These are phyloP conservation scores for Falcunculus frontatus DNA, from an alignment of 2,113 vertebrate genomes.

Conservation along the genomic window DNA sequence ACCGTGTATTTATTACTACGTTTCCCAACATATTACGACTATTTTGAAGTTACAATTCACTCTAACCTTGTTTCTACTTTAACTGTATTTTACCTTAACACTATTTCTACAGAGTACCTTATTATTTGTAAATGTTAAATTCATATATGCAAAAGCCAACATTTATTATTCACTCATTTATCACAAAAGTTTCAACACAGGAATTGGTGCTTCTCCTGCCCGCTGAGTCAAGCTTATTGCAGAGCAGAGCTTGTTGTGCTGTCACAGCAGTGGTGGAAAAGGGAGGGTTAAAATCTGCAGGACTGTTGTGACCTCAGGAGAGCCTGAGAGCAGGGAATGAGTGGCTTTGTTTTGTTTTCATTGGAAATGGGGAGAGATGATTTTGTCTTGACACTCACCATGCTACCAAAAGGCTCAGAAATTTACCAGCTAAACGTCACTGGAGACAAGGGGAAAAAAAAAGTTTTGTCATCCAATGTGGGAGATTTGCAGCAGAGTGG, in stretches of 20 bases:
- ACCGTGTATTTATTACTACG: no score
- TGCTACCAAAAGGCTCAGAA: slow-evolving; percentile 40
- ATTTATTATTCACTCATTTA: no score
- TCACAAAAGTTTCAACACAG: background rate
- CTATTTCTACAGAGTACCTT: no score
- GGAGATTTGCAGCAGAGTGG: background rate
- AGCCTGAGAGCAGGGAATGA: background rate
- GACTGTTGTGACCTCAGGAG: background rate
- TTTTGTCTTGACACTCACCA: background rate
- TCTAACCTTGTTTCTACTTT: no score
- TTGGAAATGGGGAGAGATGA: background rate
- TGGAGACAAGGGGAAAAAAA: background rate
- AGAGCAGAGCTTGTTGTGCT: background rate
- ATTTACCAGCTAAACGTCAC: slow-evolving; percentile 18
- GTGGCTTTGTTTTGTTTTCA: background rate
- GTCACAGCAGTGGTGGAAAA: background rate
- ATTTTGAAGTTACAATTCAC: no score
- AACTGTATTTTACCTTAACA: no score
- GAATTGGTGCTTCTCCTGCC: background rate
- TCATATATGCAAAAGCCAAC: no score
- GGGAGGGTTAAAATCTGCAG: background rate
- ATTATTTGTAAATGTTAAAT: no score
- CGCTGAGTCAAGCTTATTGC: background rate
- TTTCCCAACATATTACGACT: no score
- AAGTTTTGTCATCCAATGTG: background rate